A percentile compares a stretch with the other conserved stretches of the same genome.
These are phyloP conservation scores for Gambusia affinis DNA, from an alignment of 2,113 vertebrate genomes.

Conservation along the genomic window DNA sequence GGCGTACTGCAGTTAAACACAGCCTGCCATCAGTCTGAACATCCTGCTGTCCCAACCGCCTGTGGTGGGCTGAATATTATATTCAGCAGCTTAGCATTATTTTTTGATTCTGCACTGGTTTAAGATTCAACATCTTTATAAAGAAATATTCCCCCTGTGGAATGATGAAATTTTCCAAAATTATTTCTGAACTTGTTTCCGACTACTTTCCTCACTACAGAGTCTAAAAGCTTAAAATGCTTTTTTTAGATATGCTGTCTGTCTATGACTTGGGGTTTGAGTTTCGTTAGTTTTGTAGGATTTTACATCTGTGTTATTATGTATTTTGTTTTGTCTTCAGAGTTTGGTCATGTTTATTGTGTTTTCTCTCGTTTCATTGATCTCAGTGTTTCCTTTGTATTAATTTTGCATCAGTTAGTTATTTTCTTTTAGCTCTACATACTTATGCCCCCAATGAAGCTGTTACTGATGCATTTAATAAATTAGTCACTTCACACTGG, in stretches of 20 bases:
- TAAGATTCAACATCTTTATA: slow-evolving; percentile 11
- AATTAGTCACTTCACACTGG: too few species aligned
- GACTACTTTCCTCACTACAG: background rate
- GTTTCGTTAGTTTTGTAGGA: too few species aligned
- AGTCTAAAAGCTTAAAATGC: slow-evolving; percentile 1
- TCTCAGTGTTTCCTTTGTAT: too few species aligned
- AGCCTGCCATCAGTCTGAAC: slow-evolving; percentile 21
- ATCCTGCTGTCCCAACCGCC: background rate
- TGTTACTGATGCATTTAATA: too few species aligned
- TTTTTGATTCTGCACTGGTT: slow-evolving; percentile 38
- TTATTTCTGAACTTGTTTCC: background rate
- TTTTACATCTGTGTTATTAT: too few species aligned
- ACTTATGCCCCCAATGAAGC: too few species aligned
- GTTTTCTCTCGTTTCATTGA: too few species aligned
- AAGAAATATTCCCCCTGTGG: slow-evolving; percentile 7
- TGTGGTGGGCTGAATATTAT: slow-evolving; percentile 12
- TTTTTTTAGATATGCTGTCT: background rate
- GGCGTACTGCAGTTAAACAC: slow-evolving; percentile 13
- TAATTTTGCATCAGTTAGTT: too few species aligned
- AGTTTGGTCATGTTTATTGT: too few species aligned
- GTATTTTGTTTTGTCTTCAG: too few species aligned
- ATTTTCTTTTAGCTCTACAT: too few species aligned
- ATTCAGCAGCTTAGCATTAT: slow-evolving; percentile 18
- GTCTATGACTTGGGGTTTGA: too few species aligned
- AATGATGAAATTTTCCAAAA: slow-evolving; percentile 12